Conservation (phyloP, 2,113 vertebrate genomes). For the Proteles cristata region DNA sequence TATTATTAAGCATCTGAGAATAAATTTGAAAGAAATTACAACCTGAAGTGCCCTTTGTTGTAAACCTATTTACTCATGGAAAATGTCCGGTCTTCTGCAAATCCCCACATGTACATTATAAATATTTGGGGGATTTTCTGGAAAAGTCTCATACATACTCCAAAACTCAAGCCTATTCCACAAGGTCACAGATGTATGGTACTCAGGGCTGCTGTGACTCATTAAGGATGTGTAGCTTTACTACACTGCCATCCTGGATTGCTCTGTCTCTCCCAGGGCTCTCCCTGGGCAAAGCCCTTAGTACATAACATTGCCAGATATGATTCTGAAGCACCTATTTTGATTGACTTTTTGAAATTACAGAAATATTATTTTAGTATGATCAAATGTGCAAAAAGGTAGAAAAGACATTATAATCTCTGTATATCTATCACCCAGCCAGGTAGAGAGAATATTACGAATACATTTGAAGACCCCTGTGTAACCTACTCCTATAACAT, state of each 20-base stretch:
- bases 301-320: neutral
- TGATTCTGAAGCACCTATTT: neutral
- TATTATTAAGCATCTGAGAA: neutral
- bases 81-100: neutral
- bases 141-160: neutral
- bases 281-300: neutral
- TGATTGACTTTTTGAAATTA: neutral
- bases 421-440: neutral
- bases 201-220: rapidly evolving
- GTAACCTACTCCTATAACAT: neutral
- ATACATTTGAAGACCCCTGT: neutral
- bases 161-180: neutral
- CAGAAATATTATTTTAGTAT: neutral
- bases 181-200: neutral
- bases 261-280: neutral
- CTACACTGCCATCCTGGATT: rapidly evolving
- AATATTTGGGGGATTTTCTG: neutral
- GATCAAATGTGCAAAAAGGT: neutral
- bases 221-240: neutral
- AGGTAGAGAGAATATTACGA: neutral
- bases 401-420: neutral
- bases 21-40: neutral
- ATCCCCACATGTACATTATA: neutral
- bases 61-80: neutral
- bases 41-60: neutral